A percentile compares a stretch with the other conserved stretches of the same genome.
phyloP scores from a whole-genome alignment of 2,797 vertebrate genomes.

The Danio albolineatus region DNA sequence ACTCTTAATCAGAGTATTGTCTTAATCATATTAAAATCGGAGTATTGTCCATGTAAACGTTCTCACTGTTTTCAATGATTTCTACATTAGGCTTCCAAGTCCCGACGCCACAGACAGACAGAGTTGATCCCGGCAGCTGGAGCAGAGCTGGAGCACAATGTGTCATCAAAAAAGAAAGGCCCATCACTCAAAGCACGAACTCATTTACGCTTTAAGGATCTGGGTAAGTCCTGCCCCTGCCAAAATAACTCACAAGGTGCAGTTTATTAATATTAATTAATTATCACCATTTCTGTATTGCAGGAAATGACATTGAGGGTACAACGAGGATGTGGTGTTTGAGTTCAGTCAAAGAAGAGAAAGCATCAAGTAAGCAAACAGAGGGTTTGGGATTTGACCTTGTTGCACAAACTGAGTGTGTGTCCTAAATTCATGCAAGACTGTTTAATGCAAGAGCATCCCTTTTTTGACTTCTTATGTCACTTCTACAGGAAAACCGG shows the following conservation, averaged over 20 bases:
- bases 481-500: constrained; percentile 37
- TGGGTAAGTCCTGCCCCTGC: constrained; percentile 59
- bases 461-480: constrained; percentile 15
- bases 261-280: not conserved
- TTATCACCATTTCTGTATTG: constrained; percentile 8
- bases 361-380: constrained; percentile 62
- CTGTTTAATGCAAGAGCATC: not conserved
- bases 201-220: constrained; percentile 28
- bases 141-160: not conserved
- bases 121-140: constrained; percentile 60
- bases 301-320: constrained; percentile 63
- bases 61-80: not conserved
- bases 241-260: not conserved
- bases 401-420: not conserved
- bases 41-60: not conserved
- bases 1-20: too few species aligned
- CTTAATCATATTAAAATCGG: too few species aligned
- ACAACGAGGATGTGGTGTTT: constrained; percentile 66
- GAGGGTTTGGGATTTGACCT: not conserved
- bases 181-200: constrained; percentile 72
- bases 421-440: too few species aligned
- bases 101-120: constrained; percentile 79
- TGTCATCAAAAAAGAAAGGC: not conserved
- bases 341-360: constrained; percentile 63
- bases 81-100: constrained; percentile 79